A percentile compares a stretch with the other conserved stretches of the same genome.
These are phyloP conservation scores for Cynodonichthys magdalenae DNA, from an alignment of 2,797 vertebrate species.

Conservation along the genomic window DNA sequence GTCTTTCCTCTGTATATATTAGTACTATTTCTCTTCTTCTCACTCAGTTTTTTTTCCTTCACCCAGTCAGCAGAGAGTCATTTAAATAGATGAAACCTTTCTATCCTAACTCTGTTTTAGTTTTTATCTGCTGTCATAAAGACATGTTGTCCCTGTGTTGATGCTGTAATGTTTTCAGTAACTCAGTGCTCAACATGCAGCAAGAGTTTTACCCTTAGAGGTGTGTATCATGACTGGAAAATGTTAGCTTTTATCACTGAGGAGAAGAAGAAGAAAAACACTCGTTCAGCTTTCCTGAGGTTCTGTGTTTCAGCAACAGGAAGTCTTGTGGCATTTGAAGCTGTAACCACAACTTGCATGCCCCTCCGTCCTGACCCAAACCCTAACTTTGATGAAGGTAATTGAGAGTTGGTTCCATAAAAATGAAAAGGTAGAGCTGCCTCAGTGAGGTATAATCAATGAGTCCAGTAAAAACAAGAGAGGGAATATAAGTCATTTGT, in stretches of 20 bases:
- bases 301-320: conserved; percentile 51
- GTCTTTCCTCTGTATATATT: too few species aligned
- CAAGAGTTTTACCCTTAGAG: conserved; percentile 44
- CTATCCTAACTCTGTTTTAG: too few species aligned
- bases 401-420: conserved; percentile 60
- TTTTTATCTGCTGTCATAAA: too few species aligned
- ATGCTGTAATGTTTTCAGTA: too few species aligned
- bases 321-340: conserved; percentile 60
- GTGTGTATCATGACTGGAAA: conserved; percentile 61
- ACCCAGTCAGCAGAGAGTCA: too few species aligned
- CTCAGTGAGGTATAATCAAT: conserved; percentile 66
- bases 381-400: conserved; percentile 66
- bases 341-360: conserved; percentile 51
- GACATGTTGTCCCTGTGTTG: too few species aligned
- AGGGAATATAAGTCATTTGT: conserved; percentile 21
- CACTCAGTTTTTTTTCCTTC: too few species aligned
- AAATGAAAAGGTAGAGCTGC: conserved; percentile 71
- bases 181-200: neutral
- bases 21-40: too few species aligned
- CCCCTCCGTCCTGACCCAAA: neutral
- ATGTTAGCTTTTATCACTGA: conserved; percentile 63
- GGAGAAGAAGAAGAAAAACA: conserved; percentile 13
- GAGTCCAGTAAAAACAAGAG: conserved; percentile 52
- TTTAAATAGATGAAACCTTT: too few species aligned
- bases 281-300: conserved; percentile 39